A percentile compares a stretch with the other conserved stretches of the same genome.
phyloP scores from a whole-genome alignment of 2,797 vertebrate genomes.

The Notamacropus eugenii region DNA sequence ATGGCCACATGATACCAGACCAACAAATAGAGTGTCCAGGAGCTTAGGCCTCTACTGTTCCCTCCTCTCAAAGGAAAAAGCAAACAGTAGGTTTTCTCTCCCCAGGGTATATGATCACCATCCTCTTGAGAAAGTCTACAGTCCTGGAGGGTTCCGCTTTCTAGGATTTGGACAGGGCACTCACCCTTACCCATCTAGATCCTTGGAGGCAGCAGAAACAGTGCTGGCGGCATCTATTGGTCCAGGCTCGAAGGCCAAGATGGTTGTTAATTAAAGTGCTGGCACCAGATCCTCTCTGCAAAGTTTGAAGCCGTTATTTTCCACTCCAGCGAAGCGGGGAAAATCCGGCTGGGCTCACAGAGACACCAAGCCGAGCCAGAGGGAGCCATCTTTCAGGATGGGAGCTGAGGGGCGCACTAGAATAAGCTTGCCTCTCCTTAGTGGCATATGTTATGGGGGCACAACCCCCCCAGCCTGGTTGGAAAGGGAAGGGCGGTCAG shows the following conservation, averaged over 20 bases:
- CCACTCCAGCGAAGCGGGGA: constrained; percentile 84
- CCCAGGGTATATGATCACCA: neutral
- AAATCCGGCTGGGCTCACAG: constrained; percentile 82
- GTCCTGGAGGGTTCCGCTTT: neutral
- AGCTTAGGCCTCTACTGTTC: neutral
- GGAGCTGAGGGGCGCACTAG: neutral
- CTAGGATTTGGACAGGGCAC: constrained; percentile 21
- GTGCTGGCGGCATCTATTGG: constrained; percentile 39
- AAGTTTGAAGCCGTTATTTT: constrained; percentile 85
- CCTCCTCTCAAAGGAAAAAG: neutral
- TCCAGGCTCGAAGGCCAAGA: constrained; percentile 71
- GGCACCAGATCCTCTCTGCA: constrained; percentile 77
- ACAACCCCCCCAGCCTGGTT: too few relatives aligned
- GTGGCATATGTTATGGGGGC: too few relatives aligned
- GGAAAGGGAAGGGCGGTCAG: neutral
- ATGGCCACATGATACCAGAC: neutral
- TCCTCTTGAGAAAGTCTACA: neutral
- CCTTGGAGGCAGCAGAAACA: constrained; percentile 33
- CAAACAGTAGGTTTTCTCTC: neutral
- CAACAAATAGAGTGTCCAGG: neutral
- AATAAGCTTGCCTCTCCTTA: neutral
- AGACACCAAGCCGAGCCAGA: constrained; percentile 71
- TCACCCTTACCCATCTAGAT: constrained; percentile 30
- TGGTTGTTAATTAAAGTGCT: constrained; percentile 84
- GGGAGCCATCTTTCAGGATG: constrained; percentile 60